phyloP scores from a whole-genome alignment of 2,113 vertebrate genomes.

The Periophthalmodon schlosseri region DNA sequence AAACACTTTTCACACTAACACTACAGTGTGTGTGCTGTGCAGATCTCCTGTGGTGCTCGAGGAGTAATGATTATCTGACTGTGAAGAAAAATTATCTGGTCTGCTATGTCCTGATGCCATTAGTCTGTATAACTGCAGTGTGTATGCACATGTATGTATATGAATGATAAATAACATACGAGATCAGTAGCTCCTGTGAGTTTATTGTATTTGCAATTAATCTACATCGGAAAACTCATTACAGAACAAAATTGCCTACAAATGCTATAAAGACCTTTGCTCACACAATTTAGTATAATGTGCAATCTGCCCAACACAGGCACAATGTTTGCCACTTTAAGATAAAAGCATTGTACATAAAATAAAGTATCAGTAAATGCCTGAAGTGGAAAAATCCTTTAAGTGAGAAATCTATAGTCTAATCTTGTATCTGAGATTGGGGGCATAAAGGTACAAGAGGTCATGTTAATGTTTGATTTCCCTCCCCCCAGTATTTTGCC shows the following conservation, averaged over 20 bases:
- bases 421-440: conserved; percentile 9
- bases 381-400: background rate
- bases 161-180: conserved; percentile 1
- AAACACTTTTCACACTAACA: background rate
- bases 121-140: conserved; percentile 1
- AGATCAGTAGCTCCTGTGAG: conserved; percentile 12
- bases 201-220: conserved; percentile 32
- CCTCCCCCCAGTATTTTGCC: background rate
- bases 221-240: conserved; percentile 43
- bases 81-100: conserved; percentile 7
- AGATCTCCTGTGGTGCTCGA: background rate
- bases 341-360: background rate
- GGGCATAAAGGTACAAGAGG: conserved; percentile 10
- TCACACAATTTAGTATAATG: background rate
- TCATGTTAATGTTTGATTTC: conserved; percentile 12
- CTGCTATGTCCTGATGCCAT: conserved; percentile 12
- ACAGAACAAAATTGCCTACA: conserved; percentile 12
- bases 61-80: conserved; percentile 8
- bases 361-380: background rate
- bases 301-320: conserved; percentile 1
- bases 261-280: conserved; percentile 18
- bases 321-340: background rate
- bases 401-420: conserved; percentile 19
- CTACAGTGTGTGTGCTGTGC: background rate
- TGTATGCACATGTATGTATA: background rate